A percentile compares a stretch with the other conserved stretches of the same genome.
These are phyloP conservation scores for Oreohelix idahoensis DNA, from an alignment of 1,140 invertebrate species.

Conservation along the genomic window DNA sequence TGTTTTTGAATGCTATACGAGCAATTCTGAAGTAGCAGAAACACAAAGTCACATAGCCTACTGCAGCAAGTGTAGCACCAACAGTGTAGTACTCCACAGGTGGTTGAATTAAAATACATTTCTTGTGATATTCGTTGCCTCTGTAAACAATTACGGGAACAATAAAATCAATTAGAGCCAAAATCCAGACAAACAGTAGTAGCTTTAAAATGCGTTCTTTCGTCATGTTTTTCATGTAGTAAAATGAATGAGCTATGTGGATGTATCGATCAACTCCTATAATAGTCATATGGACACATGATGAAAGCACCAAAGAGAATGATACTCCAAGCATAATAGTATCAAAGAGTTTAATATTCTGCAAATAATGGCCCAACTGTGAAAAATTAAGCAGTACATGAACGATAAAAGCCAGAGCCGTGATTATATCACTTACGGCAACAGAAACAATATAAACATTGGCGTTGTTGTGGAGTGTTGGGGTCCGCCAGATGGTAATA, in stretches of 20 bases:
- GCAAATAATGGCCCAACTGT: not conserved
- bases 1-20: not conserved
- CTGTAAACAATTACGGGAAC: not conserved
- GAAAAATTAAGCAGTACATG: not conserved
- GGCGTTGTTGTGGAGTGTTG: not conserved
- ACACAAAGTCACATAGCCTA: not conserved
- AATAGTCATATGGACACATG: not conserved
- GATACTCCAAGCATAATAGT: not conserved
- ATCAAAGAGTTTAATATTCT: not conserved
- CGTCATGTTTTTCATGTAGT: conserved; percentile 11
- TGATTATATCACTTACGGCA: not conserved
- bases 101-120: not conserved
- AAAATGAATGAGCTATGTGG: not conserved
- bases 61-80: not conserved
- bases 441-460: not conserved
- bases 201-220: not conserved
- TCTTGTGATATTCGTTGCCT: not conserved
- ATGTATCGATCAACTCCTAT: not conserved
- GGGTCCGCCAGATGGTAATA: not conserved
- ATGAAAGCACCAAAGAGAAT: not conserved
- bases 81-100: not conserved
- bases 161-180: not conserved
- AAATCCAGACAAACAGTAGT: not conserved
- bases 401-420: not conserved
- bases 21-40: not conserved